Percentiles rank a stretch among this genome's conserved stretches.
These are phyloP conservation scores for Caenorhabditis sp. DNA, from an alignment of 2,888 invertebrate species.

Conservation along the genomic window DNA sequence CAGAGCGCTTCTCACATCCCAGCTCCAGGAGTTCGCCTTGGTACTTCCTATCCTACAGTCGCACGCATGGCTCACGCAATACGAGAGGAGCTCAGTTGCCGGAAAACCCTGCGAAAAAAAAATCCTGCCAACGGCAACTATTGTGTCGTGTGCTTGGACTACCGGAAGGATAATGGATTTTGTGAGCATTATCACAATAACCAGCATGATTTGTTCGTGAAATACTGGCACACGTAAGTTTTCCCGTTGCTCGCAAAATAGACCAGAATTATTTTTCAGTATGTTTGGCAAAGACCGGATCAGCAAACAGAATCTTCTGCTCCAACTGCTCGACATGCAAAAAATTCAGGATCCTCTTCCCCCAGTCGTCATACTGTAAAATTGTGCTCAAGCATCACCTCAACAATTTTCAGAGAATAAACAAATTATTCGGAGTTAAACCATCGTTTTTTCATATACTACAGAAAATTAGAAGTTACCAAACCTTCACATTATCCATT, in stretches of 20 bases:
- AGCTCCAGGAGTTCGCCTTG: background rate
- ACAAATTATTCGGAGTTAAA: too few relatives aligned
- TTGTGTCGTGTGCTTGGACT: conserved; percentile 17
- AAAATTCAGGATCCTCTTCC: too few relatives aligned
- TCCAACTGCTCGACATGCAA: background rate
- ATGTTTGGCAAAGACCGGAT: background rate
- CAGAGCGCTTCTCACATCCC: background rate
- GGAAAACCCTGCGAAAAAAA: background rate
- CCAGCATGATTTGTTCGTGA: background rate
- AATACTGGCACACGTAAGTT: background rate
- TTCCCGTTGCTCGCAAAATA: too few relatives aligned
- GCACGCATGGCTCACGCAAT: background rate
- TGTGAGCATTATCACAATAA: conserved; percentile 3
- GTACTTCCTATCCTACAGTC: background rate
- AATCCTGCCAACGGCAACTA: conserved; percentile 4
- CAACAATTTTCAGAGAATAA: too few relatives aligned
- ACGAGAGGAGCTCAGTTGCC: background rate
- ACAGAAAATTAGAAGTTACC: too few relatives aligned
- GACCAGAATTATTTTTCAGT: background rate
- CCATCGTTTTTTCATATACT: too few relatives aligned
- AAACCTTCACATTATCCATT: too few relatives aligned
- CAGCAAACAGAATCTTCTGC: background rate
- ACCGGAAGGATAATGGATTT: background rate
- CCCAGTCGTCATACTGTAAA: too few relatives aligned
- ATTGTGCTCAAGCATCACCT: too few relatives aligned